phyloP scores from a whole-genome alignment of 2,113 vertebrate species.

The Otocyon megalotis region DNA sequence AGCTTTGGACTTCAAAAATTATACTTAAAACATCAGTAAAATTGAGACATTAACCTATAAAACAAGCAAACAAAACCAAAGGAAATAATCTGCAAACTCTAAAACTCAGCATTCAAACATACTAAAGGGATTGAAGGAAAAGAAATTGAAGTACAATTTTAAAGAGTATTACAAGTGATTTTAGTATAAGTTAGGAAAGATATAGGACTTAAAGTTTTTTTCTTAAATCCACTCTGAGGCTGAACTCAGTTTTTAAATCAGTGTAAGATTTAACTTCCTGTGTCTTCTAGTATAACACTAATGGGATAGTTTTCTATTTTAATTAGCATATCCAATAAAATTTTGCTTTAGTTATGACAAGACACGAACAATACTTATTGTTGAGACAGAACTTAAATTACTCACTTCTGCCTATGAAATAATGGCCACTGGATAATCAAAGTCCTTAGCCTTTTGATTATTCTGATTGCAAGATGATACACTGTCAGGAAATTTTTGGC shows the following conservation, averaged over 20 bases:
- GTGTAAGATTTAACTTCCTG: conserved; percentile 40
- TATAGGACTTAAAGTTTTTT: background rate
- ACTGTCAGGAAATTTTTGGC: background rate
- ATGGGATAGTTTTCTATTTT: conserved; percentile 40
- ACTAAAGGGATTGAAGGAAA: background rate
- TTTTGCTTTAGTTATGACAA: conserved; percentile 69
- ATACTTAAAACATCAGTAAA: conserved; percentile 48
- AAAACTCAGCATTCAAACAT: conserved; percentile 64
- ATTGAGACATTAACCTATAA: conserved; percentile 40
- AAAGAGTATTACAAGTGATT: background rate
- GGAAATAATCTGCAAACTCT: conserved; percentile 49
- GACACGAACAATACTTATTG: conserved; percentile 81
- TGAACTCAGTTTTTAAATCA: conserved; percentile 50
- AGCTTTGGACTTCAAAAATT: conserved; percentile 40
- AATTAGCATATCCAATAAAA: conserved; percentile 61
- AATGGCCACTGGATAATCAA: conserved; percentile 57
- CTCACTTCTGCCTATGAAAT: conserved; percentile 69
- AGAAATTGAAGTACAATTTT: background rate
- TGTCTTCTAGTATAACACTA: conserved; percentile 40
- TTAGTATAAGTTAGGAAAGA: background rate
- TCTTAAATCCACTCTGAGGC: background rate
- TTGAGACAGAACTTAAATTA: conserved; percentile 57
- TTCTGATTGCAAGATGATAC: conserved; percentile 34
- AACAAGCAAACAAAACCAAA: conserved; percentile 28
- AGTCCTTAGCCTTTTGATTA: conserved; percentile 13